Percentiles rank a stretch among this genome's conserved stretches.
Conservation (phyloP, 2,797 vertebrate genomes). For the Champsocephalus esox region DNA sequence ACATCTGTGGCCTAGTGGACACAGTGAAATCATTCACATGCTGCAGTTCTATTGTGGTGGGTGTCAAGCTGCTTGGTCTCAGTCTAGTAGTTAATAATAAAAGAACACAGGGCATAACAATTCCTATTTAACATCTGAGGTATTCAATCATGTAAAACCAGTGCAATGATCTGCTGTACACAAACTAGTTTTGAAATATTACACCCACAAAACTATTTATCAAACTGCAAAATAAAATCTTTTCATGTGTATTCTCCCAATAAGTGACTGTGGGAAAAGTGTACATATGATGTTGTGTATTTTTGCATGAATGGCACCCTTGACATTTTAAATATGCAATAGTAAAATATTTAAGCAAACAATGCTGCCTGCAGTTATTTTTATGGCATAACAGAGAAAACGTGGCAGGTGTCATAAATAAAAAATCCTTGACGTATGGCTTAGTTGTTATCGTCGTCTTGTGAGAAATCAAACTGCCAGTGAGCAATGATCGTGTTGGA, state of each 20-base stretch:
- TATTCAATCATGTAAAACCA: constrained; percentile 60
- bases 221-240: neutral
- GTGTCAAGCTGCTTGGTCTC: constrained; percentile 45
- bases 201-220: constrained; percentile 28
- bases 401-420: neutral
- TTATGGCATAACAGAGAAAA: constrained; percentile 25
- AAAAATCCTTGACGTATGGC: constrained; percentile 11
- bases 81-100: constrained; percentile 11
- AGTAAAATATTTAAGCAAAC: neutral
- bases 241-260: neutral
- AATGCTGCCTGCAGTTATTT: neutral
- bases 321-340: constrained; percentile 14
- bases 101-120: constrained; percentile 23
- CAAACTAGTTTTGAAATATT: constrained; percentile 8
- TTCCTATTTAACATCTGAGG: constrained; percentile 60
- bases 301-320: constrained; percentile 33
- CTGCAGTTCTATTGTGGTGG: constrained; percentile 16
- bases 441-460: constrained; percentile 23
- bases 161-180: constrained; percentile 22
- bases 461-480: constrained; percentile 8
- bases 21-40: neutral
- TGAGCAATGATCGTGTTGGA: neutral
- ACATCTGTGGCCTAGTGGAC: constrained; percentile 10
- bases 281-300: neutral
- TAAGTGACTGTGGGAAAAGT: constrained; percentile 1